phyloP scores from a whole-genome alignment of 2,888 invertebrate species.

The Serrognathus titanus region DNA sequence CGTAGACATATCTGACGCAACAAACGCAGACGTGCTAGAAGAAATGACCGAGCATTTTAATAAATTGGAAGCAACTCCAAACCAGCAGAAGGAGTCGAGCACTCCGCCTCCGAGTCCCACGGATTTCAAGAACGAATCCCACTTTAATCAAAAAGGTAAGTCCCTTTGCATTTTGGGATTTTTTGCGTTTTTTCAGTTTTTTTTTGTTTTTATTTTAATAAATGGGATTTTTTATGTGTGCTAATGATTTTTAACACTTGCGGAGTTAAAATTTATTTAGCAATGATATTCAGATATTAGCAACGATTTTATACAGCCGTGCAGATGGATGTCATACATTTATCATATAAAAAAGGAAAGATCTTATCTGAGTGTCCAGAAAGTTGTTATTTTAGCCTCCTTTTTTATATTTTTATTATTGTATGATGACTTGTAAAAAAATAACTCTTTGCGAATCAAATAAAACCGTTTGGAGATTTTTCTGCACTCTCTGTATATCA shows the following conservation, averaged over 20 bases:
- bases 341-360: too few species aligned
- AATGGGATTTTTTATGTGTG: neutral
- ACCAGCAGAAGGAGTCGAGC: constrained; percentile 29
- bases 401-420: too few species aligned
- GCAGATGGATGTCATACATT: too few species aligned
- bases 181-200: constrained; percentile 1
- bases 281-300: constrained; percentile 4
- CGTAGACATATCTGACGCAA: constrained; percentile 10
- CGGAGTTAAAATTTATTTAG: neutral
- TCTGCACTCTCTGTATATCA: too few species aligned
- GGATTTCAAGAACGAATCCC: constrained; percentile 32
- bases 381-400: too few species aligned
- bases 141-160: neutral
- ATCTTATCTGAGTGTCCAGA: too few species aligned
- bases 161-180: neutral
- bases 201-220: neutral
- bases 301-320: neutral
- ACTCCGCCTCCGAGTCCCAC: constrained; percentile 48
- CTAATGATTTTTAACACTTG: constrained; percentile 1
- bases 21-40: constrained; percentile 33
- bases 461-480: too few species aligned
- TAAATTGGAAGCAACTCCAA: constrained; percentile 34
- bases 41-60: constrained; percentile 43
- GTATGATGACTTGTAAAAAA: too few species aligned
- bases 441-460: too few species aligned